phyloP scores from a whole-genome alignment of 1,140 invertebrate genomes.

The Drosophila kanapiae region DNA sequence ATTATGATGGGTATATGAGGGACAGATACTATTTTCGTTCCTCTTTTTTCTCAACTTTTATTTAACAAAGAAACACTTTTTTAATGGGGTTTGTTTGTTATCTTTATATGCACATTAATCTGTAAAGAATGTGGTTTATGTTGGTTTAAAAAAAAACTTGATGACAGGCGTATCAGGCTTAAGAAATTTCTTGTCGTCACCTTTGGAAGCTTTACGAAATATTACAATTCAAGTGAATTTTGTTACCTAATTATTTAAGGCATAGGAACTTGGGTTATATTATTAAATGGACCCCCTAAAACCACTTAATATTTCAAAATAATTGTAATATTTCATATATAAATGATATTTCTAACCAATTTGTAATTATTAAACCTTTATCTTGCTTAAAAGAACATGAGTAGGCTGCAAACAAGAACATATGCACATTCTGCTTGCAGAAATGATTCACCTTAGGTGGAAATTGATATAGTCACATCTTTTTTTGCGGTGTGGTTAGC shows the following conservation, averaged over 20 bases:
- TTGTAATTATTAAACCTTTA: neutral
- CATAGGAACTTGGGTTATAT: too few species aligned
- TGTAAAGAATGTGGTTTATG: slow-evolving; percentile 5
- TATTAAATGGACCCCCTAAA: too few species aligned
- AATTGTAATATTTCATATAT: neutral
- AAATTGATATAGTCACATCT: slow-evolving; percentile 1
- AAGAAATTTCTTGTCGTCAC: neutral
- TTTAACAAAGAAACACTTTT: neutral
- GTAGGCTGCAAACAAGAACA: neutral
- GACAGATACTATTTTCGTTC: too few species aligned
- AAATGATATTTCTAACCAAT: neutral
- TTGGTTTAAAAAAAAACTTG: slow-evolving; percentile 12
- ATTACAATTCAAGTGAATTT: neutral
- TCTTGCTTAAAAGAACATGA: neutral
- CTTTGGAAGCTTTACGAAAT: neutral
- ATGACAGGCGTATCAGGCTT: neutral
- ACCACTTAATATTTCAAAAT: too few species aligned
- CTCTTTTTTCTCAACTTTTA: too few species aligned
- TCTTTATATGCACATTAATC: slow-evolving; percentile 3
- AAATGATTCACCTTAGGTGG: neutral
- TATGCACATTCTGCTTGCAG: neutral
- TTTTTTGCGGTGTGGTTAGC: slow-evolving; percentile 11
- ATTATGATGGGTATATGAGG: neutral
- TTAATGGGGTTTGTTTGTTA: neutral
- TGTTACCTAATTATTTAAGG: neutral